phyloP scores from a whole-genome alignment of 1,140 invertebrate genomes.

The Propsilocerus akamusi region DNA sequence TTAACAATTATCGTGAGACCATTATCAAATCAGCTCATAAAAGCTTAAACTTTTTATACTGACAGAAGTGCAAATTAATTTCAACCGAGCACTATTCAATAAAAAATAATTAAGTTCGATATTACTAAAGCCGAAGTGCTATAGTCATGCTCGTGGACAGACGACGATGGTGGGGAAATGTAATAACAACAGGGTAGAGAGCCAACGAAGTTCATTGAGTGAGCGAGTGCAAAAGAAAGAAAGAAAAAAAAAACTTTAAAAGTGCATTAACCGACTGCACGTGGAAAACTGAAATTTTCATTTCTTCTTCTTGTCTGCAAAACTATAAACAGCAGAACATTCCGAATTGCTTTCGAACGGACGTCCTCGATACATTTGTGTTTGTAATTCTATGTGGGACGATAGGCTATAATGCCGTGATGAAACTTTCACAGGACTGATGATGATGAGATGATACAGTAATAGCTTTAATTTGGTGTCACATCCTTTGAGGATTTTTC shows the following conservation, averaged over 20 bases:
- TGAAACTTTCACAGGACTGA: background rate
- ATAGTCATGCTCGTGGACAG: background rate
- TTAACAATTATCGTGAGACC: too few relatives aligned
- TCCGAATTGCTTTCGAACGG: too few relatives aligned
- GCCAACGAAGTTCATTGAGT: background rate
- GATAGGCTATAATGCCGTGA: background rate
- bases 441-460: background rate
- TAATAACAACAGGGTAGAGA: background rate
- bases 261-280: conserved; percentile 4
- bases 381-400: too few relatives aligned
- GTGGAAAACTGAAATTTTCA: background rate
- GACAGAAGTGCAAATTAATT: background rate
- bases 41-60: too few relatives aligned
- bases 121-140: background rate
- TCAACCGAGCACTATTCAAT: background rate
- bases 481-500: too few relatives aligned
- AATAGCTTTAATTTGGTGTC: background rate
- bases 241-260: background rate
- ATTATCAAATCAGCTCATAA: too few relatives aligned
- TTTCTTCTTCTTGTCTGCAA: background rate
- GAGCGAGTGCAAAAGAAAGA: background rate
- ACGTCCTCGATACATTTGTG: too few relatives aligned
- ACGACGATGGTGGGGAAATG: background rate
- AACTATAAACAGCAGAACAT: background rate
- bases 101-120: background rate